A percentile compares a stretch with the other conserved stretches of the same genome.
phyloP scores from a whole-genome alignment of 2,113 vertebrate genomes.

The Myrmecophaga tridactyla region DNA sequence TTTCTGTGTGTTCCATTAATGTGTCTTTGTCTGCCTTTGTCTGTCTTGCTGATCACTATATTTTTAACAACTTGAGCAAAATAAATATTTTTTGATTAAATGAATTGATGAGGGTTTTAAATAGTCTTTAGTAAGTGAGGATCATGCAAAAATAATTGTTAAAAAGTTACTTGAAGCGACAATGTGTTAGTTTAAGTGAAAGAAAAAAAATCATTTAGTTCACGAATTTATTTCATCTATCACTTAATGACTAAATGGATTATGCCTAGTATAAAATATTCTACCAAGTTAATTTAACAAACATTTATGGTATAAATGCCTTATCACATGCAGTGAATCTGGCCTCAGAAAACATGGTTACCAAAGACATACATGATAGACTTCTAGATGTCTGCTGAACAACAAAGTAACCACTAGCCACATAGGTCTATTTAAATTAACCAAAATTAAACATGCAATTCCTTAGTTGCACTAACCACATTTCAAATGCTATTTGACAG shows the following conservation, averaged over 20 bases:
- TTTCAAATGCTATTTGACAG: not conserved
- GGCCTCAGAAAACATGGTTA: not conserved
- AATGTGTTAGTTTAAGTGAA: not conserved
- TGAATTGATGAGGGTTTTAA: not conserved
- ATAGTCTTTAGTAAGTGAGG: not conserved
- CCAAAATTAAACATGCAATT: slow-evolving; percentile 15
- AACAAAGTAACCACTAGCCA: not conserved
- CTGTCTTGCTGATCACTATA: not conserved
- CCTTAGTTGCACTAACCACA: not conserved
- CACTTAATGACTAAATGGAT: not conserved
- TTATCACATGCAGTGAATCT: not conserved
- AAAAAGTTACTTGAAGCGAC: not conserved
- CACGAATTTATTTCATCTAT: not conserved
- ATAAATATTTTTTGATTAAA: not conserved
- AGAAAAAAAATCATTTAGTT: not conserved
- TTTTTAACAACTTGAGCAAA: not conserved
- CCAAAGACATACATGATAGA: not conserved
- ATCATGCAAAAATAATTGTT: slow-evolving; percentile 29
- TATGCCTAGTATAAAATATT: not conserved
- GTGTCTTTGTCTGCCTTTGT: not conserved
- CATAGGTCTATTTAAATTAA: not conserved
- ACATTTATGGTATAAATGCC: not conserved
- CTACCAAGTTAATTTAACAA: not conserved
- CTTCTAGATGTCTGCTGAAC: not conserved
- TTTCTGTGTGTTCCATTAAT: not conserved